These are phyloP conservation scores for Drosophila siamana DNA, from an alignment of 2,888 invertebrate genomes.

Conservation along the genomic window DNA sequence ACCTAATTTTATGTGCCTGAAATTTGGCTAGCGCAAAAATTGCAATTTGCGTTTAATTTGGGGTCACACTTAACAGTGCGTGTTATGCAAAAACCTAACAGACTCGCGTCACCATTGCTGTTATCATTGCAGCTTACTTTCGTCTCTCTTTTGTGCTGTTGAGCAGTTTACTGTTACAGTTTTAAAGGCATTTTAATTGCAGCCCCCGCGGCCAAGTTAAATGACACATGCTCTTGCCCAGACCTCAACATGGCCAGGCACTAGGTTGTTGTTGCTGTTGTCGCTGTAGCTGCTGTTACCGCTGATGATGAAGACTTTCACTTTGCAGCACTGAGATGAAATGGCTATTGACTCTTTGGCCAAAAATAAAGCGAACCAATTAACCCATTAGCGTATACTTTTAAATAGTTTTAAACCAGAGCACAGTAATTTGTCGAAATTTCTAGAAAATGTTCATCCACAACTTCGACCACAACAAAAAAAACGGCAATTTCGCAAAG, in stretches of 20 bases:
- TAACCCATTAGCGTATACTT: conserved; percentile 70
- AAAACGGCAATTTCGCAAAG: conserved; percentile 1
- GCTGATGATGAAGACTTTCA: conserved; percentile 62
- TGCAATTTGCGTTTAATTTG: conserved; percentile 69
- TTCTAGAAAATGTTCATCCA: conserved; percentile 13
- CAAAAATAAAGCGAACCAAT: conserved; percentile 71
- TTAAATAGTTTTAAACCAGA: conserved; percentile 48
- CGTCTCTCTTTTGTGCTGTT: neutral
- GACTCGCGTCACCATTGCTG: conserved; percentile 30
- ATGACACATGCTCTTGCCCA: conserved; percentile 69
- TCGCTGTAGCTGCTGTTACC: conserved; percentile 24
- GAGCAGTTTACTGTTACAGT: conserved; percentile 58
- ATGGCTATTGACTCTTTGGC: conserved; percentile 72
- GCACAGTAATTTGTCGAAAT: conserved; percentile 36
- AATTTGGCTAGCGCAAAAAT: conserved; percentile 50
- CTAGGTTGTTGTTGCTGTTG: conserved; percentile 34
- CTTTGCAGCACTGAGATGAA: conserved; percentile 69
- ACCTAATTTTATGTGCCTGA: conserved; percentile 70
- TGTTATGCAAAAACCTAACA: conserved; percentile 34
- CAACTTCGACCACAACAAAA: neutral
- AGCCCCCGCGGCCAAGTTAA: conserved; percentile 69
- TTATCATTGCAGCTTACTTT: conserved; percentile 22
- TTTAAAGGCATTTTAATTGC: conserved; percentile 75
- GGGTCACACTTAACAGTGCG: conserved; percentile 53
- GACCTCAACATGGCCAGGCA: conserved; percentile 42